phyloP scores from a whole-genome alignment of 2,113 vertebrate genomes.

The Natator depressus region DNA sequence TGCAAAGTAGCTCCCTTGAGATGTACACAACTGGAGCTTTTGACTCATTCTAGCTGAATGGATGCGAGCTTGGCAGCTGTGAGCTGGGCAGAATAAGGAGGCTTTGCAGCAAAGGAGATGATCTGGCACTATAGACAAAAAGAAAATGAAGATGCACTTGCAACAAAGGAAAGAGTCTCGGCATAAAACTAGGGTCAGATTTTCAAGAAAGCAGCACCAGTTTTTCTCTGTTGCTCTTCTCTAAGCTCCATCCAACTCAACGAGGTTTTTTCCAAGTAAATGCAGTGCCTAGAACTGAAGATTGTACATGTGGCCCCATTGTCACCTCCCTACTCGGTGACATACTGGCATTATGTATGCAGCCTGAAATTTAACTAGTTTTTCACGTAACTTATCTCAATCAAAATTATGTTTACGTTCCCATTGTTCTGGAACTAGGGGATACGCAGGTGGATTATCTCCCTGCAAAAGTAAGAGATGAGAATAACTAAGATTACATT shows the following conservation, averaged over 20 bases:
- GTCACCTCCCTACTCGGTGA: accelerated
- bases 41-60: background rate
- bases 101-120: background rate
- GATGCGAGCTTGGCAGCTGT: background rate
- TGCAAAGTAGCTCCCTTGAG: slow-evolving; percentile 31
- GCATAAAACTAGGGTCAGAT: accelerated
- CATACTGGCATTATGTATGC: background rate
- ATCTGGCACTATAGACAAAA: background rate
- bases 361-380: background rate
- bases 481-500: background rate
- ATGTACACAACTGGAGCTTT: background rate
- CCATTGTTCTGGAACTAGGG: background rate
- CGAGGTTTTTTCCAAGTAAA: background rate
- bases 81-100: background rate
- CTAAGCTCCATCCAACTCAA: background rate
- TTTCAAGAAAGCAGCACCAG: background rate
- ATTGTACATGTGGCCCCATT: background rate
- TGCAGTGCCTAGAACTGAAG: background rate
- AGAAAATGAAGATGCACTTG: background rate
- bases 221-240: background rate
- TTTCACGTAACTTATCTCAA: background rate
- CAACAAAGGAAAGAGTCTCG: background rate
- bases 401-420: background rate
- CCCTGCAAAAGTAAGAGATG: background rate
- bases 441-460: background rate